phyloP scores from a whole-genome alignment of 2,888 invertebrate species.

The Leptopilina drosophilae region DNA sequence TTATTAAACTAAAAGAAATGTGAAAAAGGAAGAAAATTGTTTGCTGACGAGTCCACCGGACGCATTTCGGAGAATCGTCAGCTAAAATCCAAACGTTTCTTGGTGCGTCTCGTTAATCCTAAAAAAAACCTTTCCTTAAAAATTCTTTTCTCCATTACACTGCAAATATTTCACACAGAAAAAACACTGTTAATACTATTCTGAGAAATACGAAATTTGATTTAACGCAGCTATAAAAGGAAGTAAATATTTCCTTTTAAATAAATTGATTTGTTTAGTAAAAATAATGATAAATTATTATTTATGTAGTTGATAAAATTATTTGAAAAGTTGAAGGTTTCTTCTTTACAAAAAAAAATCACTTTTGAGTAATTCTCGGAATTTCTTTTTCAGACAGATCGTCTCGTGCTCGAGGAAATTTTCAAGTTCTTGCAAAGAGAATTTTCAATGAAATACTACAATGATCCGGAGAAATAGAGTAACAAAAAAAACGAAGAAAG shows the following conservation, averaged over 20 bases:
- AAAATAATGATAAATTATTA: too few species aligned
- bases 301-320: too few species aligned
- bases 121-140: slow-evolving; percentile 8
- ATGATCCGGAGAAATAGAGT: background rate
- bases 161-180: slow-evolving; percentile 26
- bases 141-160: slow-evolving; percentile 41
- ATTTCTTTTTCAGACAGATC: slow-evolving; percentile 33
- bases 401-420: slow-evolving; percentile 34
- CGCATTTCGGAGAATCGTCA: slow-evolving; percentile 66
- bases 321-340: background rate
- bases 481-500: background rate
- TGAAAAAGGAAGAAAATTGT: background rate
- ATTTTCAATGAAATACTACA: slow-evolving; percentile 23
- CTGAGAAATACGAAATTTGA: slow-evolving; percentile 24
- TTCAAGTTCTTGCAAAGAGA: slow-evolving; percentile 32
- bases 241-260: too few species aligned
- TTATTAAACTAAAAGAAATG: background rate
- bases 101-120: slow-evolving; percentile 62
- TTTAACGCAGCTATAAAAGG: background rate
- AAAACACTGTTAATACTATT: background rate
- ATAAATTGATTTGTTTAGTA: too few species aligned
- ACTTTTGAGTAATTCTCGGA: slow-evolving; percentile 26
- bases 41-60: slow-evolving; percentile 63
- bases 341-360: background rate
- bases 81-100: slow-evolving; percentile 57